Conservation (phyloP, 2,797 vertebrate species). For the Antennarius maculatus region DNA sequence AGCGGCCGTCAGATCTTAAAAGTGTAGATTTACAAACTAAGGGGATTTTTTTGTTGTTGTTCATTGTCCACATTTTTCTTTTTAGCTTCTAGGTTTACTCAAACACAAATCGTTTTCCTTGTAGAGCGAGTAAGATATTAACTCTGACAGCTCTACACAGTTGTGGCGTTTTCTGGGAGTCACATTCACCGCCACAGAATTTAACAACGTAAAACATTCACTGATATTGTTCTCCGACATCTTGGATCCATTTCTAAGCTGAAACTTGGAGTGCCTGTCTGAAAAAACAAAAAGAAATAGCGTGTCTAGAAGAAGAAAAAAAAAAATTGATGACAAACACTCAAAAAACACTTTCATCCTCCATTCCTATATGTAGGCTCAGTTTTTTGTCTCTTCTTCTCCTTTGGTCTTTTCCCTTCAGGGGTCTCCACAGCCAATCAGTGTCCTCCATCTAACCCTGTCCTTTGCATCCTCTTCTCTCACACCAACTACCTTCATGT, state of each 20-base stretch:
- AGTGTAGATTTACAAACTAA: neutral
- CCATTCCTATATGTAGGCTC: neutral
- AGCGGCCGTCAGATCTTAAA: neutral
- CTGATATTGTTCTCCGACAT: slow-evolving; percentile 34
- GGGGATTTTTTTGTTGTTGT: neutral
- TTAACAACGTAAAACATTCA: slow-evolving; percentile 39
- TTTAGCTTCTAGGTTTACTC: neutral
- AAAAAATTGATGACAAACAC: neutral
- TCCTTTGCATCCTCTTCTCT: too few relatives aligned
- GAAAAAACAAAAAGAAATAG: neutral
- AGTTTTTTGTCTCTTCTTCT: neutral
- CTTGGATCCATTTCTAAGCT: slow-evolving; percentile 34
- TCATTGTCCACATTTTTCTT: neutral
- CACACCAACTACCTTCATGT: too few relatives aligned
- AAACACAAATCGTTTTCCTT: neutral
- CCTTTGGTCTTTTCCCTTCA: too few relatives aligned
- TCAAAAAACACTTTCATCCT: slow-evolving; percentile 6
- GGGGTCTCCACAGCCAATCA: too few relatives aligned
- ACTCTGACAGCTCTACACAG: slow-evolving; percentile 16
- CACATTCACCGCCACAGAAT: slow-evolving; percentile 10
- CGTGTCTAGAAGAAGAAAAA: slow-evolving; percentile 4
- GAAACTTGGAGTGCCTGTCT: slow-evolving; percentile 9
- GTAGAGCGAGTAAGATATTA: neutral
- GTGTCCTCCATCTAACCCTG: too few relatives aligned
- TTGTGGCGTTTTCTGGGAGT: neutral